A percentile compares a stretch with the other conserved stretches of the same genome.
phyloP scores from a whole-genome alignment of 2,113 vertebrate species.

The Mellivora capensis region DNA sequence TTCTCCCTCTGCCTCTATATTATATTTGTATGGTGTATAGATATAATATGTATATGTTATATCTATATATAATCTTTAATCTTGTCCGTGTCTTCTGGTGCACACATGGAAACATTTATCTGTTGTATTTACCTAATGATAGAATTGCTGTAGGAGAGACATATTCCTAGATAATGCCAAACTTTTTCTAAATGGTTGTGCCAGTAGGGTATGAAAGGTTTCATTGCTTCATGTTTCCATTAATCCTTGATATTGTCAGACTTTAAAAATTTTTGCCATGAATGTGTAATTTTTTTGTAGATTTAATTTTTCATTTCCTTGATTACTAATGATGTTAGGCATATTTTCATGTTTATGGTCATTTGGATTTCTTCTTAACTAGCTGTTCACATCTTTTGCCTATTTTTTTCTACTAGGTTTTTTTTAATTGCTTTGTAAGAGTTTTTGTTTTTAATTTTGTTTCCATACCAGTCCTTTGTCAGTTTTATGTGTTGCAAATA shows the following conservation, averaged over 20 bases:
- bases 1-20: too few species aligned
- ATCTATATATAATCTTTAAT: too few species aligned
- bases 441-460: background rate
- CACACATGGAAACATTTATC: background rate
- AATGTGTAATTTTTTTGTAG: background rate
- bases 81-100: background rate
- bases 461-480: background rate
- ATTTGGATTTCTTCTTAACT: background rate
- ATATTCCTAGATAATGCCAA: background rate
- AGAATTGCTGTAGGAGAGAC: background rate
- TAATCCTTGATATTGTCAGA: background rate
- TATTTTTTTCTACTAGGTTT: background rate
- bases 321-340: background rate
- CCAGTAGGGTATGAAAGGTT: background rate
- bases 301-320: slow-evolving; percentile 22
- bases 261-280: background rate
- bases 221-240: background rate
- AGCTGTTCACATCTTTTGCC: background rate
- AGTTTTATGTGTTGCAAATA: background rate
- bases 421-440: background rate
- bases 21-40: too few species aligned
- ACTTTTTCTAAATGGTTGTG: background rate
- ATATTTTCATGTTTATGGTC: background rate
- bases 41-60: too few species aligned
- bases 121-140: background rate